Conservation (phyloP, 2,888 invertebrate genomes). For the Nipponacmea schrenckii region DNA sequence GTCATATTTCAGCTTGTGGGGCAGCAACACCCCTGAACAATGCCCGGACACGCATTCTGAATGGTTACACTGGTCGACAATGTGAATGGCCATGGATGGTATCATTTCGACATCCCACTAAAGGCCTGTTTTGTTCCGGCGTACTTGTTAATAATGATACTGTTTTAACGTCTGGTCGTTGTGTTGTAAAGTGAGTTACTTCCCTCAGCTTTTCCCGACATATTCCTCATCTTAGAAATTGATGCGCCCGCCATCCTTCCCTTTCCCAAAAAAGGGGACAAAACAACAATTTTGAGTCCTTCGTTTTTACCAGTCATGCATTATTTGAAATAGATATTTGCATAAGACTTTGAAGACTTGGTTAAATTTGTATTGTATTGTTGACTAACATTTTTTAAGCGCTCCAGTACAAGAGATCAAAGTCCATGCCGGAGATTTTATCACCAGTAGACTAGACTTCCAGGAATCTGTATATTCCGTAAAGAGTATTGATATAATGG, state of each 20-base stretch:
- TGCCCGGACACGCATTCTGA: neutral
- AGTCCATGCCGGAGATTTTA: neutral
- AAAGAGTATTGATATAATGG: neutral
- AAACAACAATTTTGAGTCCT: too few species aligned
- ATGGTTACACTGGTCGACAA: conserved; percentile 1
- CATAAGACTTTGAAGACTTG: too few species aligned
- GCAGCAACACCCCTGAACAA: neutral
- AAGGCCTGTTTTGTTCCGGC: conserved; percentile 11
- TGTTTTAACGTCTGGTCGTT: conserved; percentile 14
- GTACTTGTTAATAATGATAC: conserved; percentile 13
- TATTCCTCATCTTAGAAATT: too few species aligned
- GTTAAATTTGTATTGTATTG: too few species aligned
- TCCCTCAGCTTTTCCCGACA: neutral
- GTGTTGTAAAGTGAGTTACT: conserved; percentile 3
- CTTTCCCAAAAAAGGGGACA: too few species aligned
- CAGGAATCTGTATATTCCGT: neutral
- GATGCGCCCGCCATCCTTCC: too few species aligned
- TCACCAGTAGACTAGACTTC: neutral
- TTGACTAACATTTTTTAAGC: neutral
- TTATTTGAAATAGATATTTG: too few species aligned
- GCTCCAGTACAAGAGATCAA: neutral
- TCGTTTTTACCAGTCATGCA: too few species aligned
- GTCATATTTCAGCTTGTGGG: conserved; percentile 12
- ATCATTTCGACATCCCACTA: conserved; percentile 9
- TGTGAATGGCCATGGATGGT: conserved; percentile 24